Evolutionary conservation across 2,888 invertebrate species (phyloP).

Genomic region (Volucella inanis): DNA sequence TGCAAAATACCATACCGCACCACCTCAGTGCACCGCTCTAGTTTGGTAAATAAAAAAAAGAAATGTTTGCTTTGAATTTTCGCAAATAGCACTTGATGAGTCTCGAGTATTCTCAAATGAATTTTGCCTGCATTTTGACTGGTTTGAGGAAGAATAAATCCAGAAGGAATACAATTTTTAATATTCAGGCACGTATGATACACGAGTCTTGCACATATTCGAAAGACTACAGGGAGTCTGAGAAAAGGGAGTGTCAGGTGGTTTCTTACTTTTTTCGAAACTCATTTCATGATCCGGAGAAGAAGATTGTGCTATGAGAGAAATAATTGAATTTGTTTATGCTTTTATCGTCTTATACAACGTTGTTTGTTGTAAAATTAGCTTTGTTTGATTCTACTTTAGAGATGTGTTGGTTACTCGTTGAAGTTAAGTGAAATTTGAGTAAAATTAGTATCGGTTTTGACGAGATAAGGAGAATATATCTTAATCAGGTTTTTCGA

Average conservation of each 20-base stretch:
- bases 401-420: too few species aligned
- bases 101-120: slow-evolving; percentile 59
- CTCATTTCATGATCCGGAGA: slow-evolving; percentile 12
- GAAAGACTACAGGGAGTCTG: background rate
- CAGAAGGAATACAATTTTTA: slow-evolving; percentile 44
- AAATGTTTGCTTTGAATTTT: slow-evolving; percentile 41
- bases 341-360: background rate
- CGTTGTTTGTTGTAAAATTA: background rate
- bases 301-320: slow-evolving; percentile 9
- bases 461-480: too few species aligned
- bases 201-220: background rate
- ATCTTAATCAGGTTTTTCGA: too few species aligned
- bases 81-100: slow-evolving; percentile 56
- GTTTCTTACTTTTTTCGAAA: slow-evolving; percentile 19
- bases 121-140: slow-evolving; percentile 2
- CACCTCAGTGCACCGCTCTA: background rate
- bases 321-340: slow-evolving; percentile 44
- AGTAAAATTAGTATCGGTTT: too few species aligned
- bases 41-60: slow-evolving; percentile 38
- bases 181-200: slow-evolving; percentile 25
- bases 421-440: too few species aligned
- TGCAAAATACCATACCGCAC: background rate
- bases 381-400: background rate
- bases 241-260: background rate
- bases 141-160: slow-evolving; percentile 21